phyloP scores from a whole-genome alignment of 2,797 vertebrate species.

The Anolis apletophallus region DNA sequence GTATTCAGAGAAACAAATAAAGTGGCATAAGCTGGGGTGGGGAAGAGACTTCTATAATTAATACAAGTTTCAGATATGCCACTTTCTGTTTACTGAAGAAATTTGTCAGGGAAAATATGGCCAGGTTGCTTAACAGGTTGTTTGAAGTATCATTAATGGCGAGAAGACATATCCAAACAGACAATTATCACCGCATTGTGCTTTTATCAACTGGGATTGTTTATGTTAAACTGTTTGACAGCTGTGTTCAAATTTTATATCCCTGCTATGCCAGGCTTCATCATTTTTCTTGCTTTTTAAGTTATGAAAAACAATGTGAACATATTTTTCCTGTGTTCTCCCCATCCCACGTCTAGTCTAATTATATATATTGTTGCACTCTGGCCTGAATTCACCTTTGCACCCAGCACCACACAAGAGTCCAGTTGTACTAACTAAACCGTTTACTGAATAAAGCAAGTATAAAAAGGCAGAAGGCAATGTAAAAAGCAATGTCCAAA shows the following conservation, averaged over 20 bases:
- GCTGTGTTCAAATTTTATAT: slow-evolving; percentile 48
- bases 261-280: slow-evolving; percentile 26
- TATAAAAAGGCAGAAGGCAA: no score
- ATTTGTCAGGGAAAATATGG: slow-evolving; percentile 43
- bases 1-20: no score
- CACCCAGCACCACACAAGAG: no score
- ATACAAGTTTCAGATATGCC: slow-evolving; percentile 47
- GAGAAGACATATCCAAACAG: slow-evolving; percentile 71
- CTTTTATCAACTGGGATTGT: slow-evolving; percentile 69
- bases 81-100: slow-evolving; percentile 62
- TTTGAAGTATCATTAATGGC: slow-evolving; percentile 68
- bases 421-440: no score
- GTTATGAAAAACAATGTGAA: slow-evolving; percentile 35
- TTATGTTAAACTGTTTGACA: slow-evolving; percentile 62
- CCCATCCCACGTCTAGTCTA: background rate
- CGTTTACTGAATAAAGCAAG: no score
- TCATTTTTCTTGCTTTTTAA: background rate
- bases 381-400: no score
- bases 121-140: slow-evolving; percentile 59
- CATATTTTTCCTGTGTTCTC: accelerated
- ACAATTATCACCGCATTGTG: slow-evolving; percentile 69
- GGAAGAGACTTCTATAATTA: slow-evolving; percentile 28
- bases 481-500: no score
- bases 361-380: no score
- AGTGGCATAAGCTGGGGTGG: background rate